These are phyloP conservation scores for Bombylius discolor DNA, from an alignment of 2,888 invertebrate genomes.

Conservation along the genomic window DNA sequence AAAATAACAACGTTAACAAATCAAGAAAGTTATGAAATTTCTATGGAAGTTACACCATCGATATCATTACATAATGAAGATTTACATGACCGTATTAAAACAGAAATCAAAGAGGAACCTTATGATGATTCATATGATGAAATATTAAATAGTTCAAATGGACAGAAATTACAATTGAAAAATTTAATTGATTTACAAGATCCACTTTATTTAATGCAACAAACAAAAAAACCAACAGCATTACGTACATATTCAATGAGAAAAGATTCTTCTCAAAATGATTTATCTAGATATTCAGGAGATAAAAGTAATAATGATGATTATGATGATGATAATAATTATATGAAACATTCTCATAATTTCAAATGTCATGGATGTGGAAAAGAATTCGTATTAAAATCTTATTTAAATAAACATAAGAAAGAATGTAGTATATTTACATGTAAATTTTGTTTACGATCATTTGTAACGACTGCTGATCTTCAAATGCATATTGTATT, in stretches of 20 bases:
- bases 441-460: slow-evolving; percentile 17
- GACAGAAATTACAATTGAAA: slow-evolving; percentile 9
- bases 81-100: neutral
- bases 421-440: slow-evolving; percentile 17
- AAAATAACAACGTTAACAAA: too few relatives aligned
- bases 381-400: slow-evolving; percentile 16
- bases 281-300: too few relatives aligned
- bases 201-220: neutral
- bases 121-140: neutral
- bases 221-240: too few relatives aligned
- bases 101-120: neutral
- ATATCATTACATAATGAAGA: neutral
- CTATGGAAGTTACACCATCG: neutral
- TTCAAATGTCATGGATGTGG: slow-evolving; percentile 19
- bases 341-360: slow-evolving; percentile 16
- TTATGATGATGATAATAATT: neutral
- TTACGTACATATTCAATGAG: too few relatives aligned
- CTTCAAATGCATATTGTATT: slow-evolving; percentile 19
- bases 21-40: too few relatives aligned
- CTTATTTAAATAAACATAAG: slow-evolving; percentile 19
- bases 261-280: too few relatives aligned
- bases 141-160: neutral
- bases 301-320: too few relatives aligned
- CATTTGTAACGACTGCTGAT: slow-evolving; percentile 18
- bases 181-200: slow-evolving; percentile 12